These are phyloP conservation scores for Tinamus guttatus DNA, from an alignment of 2,113 vertebrate genomes.

Conservation along the genomic window DNA sequence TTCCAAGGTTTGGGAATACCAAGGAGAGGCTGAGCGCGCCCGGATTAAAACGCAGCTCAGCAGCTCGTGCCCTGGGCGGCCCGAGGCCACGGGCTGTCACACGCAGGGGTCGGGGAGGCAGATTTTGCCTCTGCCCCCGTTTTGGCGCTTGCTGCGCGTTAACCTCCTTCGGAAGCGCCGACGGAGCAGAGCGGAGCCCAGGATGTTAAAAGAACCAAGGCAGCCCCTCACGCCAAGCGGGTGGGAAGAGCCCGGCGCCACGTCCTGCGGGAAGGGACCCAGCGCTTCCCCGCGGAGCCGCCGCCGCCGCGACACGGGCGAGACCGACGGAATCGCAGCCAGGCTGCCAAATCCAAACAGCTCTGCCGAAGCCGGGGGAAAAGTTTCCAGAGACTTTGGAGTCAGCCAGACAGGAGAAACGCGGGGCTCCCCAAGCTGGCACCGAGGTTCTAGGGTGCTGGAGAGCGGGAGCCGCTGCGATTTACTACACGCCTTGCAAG, in stretches of 20 bases:
- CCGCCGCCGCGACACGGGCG: neutral
- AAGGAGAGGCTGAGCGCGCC: rapidly evolving
- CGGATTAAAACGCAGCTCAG: neutral
- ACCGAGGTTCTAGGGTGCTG: neutral
- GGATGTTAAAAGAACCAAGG: slow-evolving; percentile 25
- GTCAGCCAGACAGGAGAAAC: neutral
- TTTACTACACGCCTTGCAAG: neutral
- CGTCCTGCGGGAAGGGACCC: neutral
- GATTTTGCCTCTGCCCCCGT: neutral
- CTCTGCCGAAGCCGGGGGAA: rapidly evolving
- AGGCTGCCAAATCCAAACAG: neutral
- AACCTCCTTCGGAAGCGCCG: neutral
- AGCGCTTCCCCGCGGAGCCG: too few species aligned
- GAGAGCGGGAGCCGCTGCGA: too few species aligned
- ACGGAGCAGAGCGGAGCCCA: neutral
- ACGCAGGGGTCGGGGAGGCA: neutral
- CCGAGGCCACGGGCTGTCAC: rapidly evolving
- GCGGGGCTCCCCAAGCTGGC: neutral
- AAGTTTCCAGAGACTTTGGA: neutral
- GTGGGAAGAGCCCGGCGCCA: neutral
- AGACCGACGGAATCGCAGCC: neutral
- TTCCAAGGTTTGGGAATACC: neutral
- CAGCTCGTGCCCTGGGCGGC: neutral
- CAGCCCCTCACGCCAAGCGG: neutral
- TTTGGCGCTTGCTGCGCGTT: neutral